Conservation (phyloP, 37 sponge, comb jelly and placozoan species). For the Aplysina aerophoba region DNA sequence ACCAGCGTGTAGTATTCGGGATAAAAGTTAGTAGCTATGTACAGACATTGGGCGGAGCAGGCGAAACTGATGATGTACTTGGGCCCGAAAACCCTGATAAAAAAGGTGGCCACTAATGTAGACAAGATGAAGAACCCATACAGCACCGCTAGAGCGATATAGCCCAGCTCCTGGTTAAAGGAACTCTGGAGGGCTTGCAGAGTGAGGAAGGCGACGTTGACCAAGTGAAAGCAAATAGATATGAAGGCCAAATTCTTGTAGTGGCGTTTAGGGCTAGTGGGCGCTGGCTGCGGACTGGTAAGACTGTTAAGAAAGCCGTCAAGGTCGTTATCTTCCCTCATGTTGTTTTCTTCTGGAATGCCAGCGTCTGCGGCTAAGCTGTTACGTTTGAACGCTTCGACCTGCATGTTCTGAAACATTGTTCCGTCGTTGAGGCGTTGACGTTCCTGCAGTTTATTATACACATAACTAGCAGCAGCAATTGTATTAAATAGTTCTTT, state of each 20-base stretch:
- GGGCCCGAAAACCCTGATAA: background rate
- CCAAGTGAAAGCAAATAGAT: background rate
- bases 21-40: slow-evolving; percentile 65
- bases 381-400: too few relatives aligned
- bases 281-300: too few relatives aligned
- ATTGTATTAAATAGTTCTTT: too few relatives aligned
- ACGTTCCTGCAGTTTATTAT: too few relatives aligned
- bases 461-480: too few relatives aligned
- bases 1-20: slow-evolving; percentile 69
- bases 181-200: background rate
- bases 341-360: too few relatives aligned
- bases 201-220: background rate
- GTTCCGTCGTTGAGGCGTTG: too few relatives aligned
- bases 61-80: background rate
- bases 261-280: background rate
- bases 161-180: background rate
- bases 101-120: background rate
- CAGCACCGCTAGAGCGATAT: background rate
- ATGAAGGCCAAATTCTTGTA: background rate
- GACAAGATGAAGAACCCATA: background rate
- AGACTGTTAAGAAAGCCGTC: too few relatives aligned
- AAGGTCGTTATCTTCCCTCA: too few relatives aligned
- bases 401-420: too few relatives aligned
- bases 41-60: background rate
- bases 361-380: too few relatives aligned